Evolutionary conservation across 2,888 invertebrate genomes (phyloP).

Genomic region (Clusia tigrina): DNA sequence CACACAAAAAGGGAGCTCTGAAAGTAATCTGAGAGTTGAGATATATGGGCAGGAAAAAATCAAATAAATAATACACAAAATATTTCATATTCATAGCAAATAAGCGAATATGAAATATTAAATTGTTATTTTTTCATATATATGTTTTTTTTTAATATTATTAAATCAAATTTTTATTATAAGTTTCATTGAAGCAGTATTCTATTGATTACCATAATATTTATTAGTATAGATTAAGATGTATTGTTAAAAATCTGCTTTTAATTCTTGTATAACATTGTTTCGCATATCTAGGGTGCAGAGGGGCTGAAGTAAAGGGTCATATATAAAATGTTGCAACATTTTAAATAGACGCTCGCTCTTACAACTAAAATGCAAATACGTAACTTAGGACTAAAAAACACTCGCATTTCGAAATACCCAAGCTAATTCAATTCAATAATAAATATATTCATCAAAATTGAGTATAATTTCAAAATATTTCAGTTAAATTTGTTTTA

Average conservation of each 20-base stretch:
- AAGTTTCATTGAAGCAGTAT: neutral
- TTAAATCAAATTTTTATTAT: conserved; percentile 5
- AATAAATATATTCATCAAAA: conserved; percentile 33
- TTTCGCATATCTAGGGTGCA: neutral
- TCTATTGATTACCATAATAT: neutral
- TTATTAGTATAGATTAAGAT: conserved; percentile 10
- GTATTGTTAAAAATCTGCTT: conserved; percentile 15
- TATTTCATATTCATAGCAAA: conserved; percentile 28
- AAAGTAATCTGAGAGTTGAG: conserved; percentile 18
- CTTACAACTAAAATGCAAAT: conserved; percentile 15
- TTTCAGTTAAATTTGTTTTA: neutral
- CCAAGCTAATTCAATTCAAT: neutral
- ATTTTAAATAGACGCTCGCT: conserved; percentile 36
- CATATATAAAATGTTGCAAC: conserved; percentile 40
- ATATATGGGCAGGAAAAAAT: conserved; percentile 26
- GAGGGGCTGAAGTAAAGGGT: neutral
- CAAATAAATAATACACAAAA: conserved; percentile 28
- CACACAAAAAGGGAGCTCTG: conserved; percentile 30
- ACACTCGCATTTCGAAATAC: neutral
- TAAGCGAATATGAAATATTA: conserved; percentile 30
- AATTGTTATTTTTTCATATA: no score
- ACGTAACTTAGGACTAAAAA: neutral
- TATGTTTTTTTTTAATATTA: conserved; percentile 27
- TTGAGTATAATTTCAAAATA: neutral
- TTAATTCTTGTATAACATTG: conserved; percentile 9